These are phyloP conservation scores for Andrena bucephala DNA, from an alignment of 2,888 invertebrate species.

Conservation along the genomic window DNA sequence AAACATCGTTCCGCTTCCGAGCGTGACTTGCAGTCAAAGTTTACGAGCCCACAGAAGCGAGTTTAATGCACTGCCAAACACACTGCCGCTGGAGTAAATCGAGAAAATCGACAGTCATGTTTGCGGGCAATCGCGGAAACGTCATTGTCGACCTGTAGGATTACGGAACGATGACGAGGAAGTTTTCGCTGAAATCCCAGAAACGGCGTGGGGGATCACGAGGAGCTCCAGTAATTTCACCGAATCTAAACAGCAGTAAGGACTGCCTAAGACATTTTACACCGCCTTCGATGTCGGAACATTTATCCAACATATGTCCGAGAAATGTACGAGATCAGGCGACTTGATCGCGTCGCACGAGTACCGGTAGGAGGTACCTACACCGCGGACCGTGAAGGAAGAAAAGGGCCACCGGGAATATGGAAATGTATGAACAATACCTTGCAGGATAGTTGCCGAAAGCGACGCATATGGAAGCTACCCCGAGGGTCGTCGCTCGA, in stretches of 20 bases:
- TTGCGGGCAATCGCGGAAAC: neutral
- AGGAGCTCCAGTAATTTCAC: neutral
- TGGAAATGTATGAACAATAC: conserved; percentile 64
- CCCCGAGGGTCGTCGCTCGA: conserved; percentile 54
- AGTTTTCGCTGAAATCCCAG: neutral
- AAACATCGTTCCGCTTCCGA: neutral
- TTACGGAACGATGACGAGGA: conserved; percentile 16
- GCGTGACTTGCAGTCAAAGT: neutral
- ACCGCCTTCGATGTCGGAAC: neutral
- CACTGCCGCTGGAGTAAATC: neutral
- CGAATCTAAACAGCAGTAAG: neutral
- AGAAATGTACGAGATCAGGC: neutral
- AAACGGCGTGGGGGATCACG: neutral
- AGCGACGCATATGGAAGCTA: conserved; percentile 59
- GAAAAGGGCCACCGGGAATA: conserved; percentile 34
- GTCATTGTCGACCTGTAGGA: neutral
- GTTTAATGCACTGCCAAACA: conserved; percentile 11
- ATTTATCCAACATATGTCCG: conserved; percentile 10
- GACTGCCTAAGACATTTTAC: neutral
- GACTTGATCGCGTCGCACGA: conserved; percentile 29
- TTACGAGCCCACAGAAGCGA: neutral
- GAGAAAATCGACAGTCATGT: conserved; percentile 13
- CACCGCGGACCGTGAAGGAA: neutral
- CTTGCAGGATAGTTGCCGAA: conserved; percentile 39
- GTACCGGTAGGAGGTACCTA: conserved; percentile 11